phyloP scores from a whole-genome alignment of 2,888 invertebrate species.

The Scelioninae gen. 1 region DNA sequence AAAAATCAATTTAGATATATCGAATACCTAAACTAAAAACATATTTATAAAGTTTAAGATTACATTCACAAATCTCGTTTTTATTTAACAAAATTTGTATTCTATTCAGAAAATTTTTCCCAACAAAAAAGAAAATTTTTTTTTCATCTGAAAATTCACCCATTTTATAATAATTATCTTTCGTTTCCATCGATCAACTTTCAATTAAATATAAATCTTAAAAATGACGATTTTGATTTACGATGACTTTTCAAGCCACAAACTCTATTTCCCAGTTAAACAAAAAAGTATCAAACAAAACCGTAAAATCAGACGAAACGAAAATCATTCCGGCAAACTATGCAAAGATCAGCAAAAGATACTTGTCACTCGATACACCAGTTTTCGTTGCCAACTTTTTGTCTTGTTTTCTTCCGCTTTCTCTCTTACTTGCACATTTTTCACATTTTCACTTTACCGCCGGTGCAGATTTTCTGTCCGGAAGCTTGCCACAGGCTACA shows the following conservation, averaged over 20 bases:
- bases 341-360: constrained; percentile 62
- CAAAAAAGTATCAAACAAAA: neutral
- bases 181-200: no score
- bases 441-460: constrained; percentile 62
- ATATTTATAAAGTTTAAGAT: no score
- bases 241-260: neutral
- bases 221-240: neutral
- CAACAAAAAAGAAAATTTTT: no score
- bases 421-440: constrained; percentile 43
- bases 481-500: constrained; percentile 59
- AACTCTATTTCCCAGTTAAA: neutral
- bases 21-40: no score
- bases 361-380: constrained; percentile 47
- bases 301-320: constrained; percentile 16
- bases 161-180: no score
- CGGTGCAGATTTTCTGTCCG: constrained; percentile 49
- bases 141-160: no score
- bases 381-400: constrained; percentile 12
- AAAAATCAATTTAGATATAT: constrained; percentile 19
- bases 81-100: no score
- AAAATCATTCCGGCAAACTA: constrained; percentile 42
- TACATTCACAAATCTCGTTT: no score
- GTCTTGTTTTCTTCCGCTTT: neutral
- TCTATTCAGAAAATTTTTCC: no score
- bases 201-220: neutral